Base-by-base conservation (phyloP, 2,113 vertebrate species). In the Rallus limicola region DNA sequence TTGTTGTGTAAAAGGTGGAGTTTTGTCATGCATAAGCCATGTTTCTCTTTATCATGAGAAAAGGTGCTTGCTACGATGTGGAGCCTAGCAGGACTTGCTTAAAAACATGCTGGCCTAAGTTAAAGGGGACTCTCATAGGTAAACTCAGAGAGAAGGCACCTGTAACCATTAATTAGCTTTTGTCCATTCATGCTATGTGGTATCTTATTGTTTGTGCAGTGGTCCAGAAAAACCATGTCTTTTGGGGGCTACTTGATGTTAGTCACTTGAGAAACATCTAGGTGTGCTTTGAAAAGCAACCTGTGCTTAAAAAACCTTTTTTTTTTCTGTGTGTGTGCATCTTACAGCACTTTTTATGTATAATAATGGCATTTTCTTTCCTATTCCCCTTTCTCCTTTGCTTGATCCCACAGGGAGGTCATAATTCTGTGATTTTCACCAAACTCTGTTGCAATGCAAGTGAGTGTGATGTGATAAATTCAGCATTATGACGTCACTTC, bases 381-480 rank as follows among this genome's bases (percentile, higher is more conserved):
- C 95, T 86, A 82, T 96, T 86, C 93, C 95, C 93, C 92, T 95
- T 88, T 97, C 96, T 97, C 95, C 90, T 97, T 94, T 96, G 96
- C 95, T 97, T 96, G 95, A 96, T 96, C 95, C 95, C 95, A 94
- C 95, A 97, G 95, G 93, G 96, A 96, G 95, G 96, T 96, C 96
- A 93, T 96, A 94, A 96, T 96, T 97, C 96, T 96, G 96, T 94
- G 96, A 96, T 96, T 97, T 85, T 96, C 96, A 96, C 96, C 95
- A 95, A 96, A 94, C 96, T 97, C 96, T 96, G 96, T 96, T 96
- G 96, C 96, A 97, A 88, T 97, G 95, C 96, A 96, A 96, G 96
- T 95, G 96, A 97, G 96, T 91, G 96, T 97, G 96, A 96, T 96
- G 96, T 94, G 96, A 96, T 96, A 94, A 96, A 96, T 91, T 96